A percentile compares a stretch with the other conserved stretches of the same genome.
Evolutionary conservation across 2,888 invertebrate genomes (phyloP).

Genomic region (Tortricodes alternella): DNA sequence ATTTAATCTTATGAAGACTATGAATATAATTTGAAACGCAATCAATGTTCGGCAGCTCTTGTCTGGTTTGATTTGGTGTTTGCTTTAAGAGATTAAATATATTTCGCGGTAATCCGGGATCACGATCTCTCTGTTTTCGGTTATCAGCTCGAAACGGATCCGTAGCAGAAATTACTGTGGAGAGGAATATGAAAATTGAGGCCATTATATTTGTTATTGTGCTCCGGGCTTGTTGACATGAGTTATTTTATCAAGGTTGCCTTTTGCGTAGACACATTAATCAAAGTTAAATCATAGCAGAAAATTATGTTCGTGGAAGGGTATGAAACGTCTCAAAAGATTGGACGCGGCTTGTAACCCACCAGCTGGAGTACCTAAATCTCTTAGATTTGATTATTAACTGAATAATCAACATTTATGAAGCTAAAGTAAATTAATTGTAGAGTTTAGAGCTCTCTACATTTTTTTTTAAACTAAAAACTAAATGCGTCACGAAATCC

Average conservation of each 20-base stretch:
- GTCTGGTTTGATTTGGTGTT: not conserved
- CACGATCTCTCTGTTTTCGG: constrained; percentile 1
- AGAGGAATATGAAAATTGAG: constrained; percentile 2
- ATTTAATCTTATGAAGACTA: not conserved
- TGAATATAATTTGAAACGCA: not conserved
- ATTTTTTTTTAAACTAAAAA: too few relatives aligned
- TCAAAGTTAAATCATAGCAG: not conserved
- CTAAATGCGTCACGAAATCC: not conserved
- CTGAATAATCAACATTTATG: too few relatives aligned
- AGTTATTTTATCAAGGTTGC: constrained; percentile 4
- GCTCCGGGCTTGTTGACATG: constrained; percentile 6
- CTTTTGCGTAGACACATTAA: constrained; percentile 7
- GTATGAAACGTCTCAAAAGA: not conserved
- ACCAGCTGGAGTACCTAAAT: too few relatives aligned
- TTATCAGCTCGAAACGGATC: constrained; percentile 17
- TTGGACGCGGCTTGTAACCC: not conserved
- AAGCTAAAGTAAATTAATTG: too few relatives aligned
- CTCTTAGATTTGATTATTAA: too few relatives aligned
- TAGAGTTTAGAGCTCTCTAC: not conserved
- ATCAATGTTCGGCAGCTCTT: not conserved
- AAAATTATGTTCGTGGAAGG: not conserved
- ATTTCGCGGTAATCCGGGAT: not conserved
- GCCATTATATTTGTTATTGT: constrained; percentile 1
- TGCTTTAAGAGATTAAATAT: constrained; percentile 2
- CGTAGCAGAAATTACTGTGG: constrained; percentile 3